Evolutionary conservation across 2,888 invertebrate genomes (phyloP), one percentile per base, ranked within the genome.

Genomic region (Esperia sulphurella): DNA sequence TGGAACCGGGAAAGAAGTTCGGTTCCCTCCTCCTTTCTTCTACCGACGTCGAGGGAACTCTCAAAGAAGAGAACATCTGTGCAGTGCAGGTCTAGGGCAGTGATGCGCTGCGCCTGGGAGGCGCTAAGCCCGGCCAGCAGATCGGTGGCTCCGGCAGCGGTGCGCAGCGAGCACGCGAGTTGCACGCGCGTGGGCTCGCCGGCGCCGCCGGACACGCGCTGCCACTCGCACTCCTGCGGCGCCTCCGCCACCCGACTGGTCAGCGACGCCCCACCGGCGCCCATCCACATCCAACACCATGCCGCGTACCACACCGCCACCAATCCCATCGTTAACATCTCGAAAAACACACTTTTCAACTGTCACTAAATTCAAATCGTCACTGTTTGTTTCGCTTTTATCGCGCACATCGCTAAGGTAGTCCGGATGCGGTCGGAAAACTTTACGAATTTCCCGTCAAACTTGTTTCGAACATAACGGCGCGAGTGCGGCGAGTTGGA

Each of bases 151-250:
- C 92, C 92, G 67, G 93, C 93, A 61, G 94, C 90, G 50, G 93
- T 92, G 62, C 92, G 89, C 61, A 94, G 86, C 61, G 91, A 91
- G 79, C 94, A 94, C 42, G 92, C 91, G 62, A 94, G 89, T 68
- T 91, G 90, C 58, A 91, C 89, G 79, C 91, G 71, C 77, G 91
- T 77, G 75, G 90, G 73, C 77, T 91, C 91, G 74, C 91, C 90
- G 57, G 81, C 81, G 65, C 82, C 88, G 50, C 85, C 85, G 48
- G 89, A 88, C 68, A 89, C 89, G 51, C 90, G 88, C 75, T 91
- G 91, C 94, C 94, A 94, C 78, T 93, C 92, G 84, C 95, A 95
- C 78, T 94, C 94, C 78, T 91, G 92, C 57, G 94, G 94, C 51
- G 93, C 92, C 75, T 92, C 92, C 63, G 92, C 92, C 71, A 90